phyloP scores from a whole-genome alignment of 2,113 vertebrate species.

The Passer domesticus region DNA sequence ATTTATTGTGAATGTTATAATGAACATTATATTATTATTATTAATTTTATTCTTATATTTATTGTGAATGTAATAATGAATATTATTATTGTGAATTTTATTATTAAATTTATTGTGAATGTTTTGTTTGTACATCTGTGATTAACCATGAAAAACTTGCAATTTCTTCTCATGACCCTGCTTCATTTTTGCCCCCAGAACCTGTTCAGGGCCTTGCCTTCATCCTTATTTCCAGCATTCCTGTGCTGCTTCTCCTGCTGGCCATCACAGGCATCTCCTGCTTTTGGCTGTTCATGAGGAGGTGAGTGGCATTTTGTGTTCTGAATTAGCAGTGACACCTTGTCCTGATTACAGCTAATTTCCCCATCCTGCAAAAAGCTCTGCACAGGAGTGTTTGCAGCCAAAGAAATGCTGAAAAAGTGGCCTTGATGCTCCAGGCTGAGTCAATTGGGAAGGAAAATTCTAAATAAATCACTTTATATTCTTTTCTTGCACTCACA shows the following conservation, averaged over 20 bases:
- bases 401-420: background rate
- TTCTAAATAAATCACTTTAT: background rate
- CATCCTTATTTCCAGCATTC: constrained; percentile 82
- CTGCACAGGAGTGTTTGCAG: background rate
- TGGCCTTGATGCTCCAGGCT: background rate
- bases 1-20: no score
- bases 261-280: constrained; percentile 75
- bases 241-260: constrained; percentile 80
- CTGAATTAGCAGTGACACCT: background rate
- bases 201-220: constrained; percentile 75
- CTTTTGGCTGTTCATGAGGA: constrained; percentile 77
- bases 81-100: no score
- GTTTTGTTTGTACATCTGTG: background rate
- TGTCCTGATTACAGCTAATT: background rate
- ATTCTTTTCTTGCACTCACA: background rate
- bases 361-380: background rate
- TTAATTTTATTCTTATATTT: background rate
- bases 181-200: constrained; percentile 56
- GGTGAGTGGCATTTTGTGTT: constrained; percentile 70
- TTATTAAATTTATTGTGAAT: no score
- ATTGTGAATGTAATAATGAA: background rate
- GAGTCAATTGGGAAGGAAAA: background rate
- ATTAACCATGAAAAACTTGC: background rate
- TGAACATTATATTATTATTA: no score
- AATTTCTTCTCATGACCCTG: background rate